A percentile compares a stretch with the other conserved stretches of the same genome.
Conservation (phyloP, 2,113 vertebrate species). For the Gymnarchus niloticus region DNA sequence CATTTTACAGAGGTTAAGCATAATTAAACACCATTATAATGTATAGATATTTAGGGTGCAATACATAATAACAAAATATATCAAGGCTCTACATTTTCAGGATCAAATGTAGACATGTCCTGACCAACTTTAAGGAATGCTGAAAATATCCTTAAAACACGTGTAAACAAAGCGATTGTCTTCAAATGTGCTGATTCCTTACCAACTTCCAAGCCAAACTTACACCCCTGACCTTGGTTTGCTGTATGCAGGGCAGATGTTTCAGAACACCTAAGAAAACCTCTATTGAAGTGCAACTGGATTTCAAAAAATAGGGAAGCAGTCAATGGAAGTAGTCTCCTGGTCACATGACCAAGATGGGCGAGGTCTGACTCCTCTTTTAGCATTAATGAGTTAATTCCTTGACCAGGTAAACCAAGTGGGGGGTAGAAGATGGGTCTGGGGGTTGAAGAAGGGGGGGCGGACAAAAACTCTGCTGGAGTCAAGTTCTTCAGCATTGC, state of each 20-base stretch:
- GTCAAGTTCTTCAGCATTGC: constrained; percentile 76
- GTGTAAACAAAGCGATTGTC: too few species aligned
- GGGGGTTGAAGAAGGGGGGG: constrained; percentile 34
- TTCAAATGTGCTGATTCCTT: too few species aligned
- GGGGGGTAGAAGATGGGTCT: constrained; percentile 32
- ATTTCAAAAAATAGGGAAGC: background rate
- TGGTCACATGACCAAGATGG: background rate
- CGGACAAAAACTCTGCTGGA: constrained; percentile 77
- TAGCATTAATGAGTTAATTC: constrained; percentile 48
- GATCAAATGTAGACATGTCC: too few species aligned
- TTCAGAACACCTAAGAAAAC: background rate
- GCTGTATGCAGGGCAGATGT: too few species aligned
- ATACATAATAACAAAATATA: constrained; percentile 14
- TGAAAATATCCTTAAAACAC: too few species aligned
- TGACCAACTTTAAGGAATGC: too few species aligned
- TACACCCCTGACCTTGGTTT: too few species aligned
- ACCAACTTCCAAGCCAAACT: too few species aligned
- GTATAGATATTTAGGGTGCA: constrained; percentile 13
- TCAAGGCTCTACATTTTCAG: background rate
- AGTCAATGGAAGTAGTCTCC: background rate
- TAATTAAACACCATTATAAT: constrained; percentile 20
- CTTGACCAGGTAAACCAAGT: constrained; percentile 73
- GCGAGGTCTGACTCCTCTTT: background rate
- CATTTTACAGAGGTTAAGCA: constrained; percentile 11
- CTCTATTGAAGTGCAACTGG: background rate